phyloP scores from a whole-genome alignment of 2,888 invertebrate genomes.

The Xestia c-nigrum region DNA sequence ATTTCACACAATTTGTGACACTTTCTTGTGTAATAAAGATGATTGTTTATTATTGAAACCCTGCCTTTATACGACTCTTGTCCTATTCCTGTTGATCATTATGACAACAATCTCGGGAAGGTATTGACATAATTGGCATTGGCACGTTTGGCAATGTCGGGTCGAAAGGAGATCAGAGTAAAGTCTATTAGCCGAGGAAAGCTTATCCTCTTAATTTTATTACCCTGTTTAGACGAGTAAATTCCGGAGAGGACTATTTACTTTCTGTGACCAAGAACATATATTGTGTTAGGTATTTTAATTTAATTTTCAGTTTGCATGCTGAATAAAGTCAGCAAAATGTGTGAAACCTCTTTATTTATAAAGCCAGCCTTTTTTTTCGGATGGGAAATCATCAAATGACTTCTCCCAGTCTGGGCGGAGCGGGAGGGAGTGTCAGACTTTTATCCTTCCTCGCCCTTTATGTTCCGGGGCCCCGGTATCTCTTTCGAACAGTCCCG shows the following conservation, averaged over 20 bases:
- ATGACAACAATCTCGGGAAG: conserved; percentile 9
- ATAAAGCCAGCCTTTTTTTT: too few species aligned
- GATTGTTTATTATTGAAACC: not conserved
- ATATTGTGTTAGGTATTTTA: not conserved
- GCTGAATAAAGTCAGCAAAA: not conserved
- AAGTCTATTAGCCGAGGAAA: conserved; percentile 11
- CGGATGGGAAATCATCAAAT: too few species aligned
- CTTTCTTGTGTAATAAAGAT: not conserved
- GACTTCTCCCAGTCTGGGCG: too few species aligned
- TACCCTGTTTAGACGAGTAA: conserved; percentile 22
- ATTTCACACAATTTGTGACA: not conserved
- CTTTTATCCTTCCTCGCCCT: too few species aligned
- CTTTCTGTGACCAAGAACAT: not conserved
- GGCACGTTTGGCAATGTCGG: conserved; percentile 5
- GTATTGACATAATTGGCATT: conserved; percentile 20
- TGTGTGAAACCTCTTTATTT: not conserved
- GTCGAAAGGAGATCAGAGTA: not conserved
- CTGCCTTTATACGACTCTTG: not conserved
- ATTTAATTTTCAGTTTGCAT: not conserved
- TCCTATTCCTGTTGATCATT: not conserved
- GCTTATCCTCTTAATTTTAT: conserved; percentile 22
- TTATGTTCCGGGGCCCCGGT: too few species aligned
- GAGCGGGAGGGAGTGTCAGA: too few species aligned
- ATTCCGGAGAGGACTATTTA: conserved; percentile 15
- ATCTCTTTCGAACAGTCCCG: too few species aligned